A percentile compares a stretch with the other conserved stretches of the same genome.
These are phyloP conservation scores for Pollimyrus isidori DNA, from an alignment of 2,113 vertebrate species.

Conservation along the genomic window DNA sequence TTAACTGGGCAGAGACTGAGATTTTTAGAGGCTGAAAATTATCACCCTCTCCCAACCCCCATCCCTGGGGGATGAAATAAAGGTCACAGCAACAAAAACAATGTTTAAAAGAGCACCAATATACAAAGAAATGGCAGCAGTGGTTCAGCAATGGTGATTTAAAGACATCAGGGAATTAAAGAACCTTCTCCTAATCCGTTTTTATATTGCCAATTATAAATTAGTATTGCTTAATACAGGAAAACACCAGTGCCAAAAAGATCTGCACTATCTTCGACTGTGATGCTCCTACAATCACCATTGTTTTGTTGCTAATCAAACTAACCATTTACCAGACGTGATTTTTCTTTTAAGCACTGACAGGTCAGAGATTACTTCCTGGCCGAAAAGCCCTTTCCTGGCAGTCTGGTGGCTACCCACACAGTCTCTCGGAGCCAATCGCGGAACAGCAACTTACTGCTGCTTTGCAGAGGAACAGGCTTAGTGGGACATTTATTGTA, in stretches of 20 bases:
- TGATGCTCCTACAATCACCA: not conserved
- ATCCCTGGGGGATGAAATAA: not conserved
- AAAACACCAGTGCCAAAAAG: not conserved
- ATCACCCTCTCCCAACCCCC: not conserved
- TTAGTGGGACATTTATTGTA: slow-evolving; percentile 34
- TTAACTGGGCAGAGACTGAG: slow-evolving; percentile 34
- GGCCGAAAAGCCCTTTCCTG: not conserved
- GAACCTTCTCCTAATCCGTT: not conserved
- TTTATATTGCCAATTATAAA: not conserved
- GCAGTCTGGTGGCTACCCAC: not conserved
- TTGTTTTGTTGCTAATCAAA: not conserved
- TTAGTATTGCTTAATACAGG: not conserved
- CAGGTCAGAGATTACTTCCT: not conserved
- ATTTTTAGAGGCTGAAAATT: slow-evolving; percentile 15
- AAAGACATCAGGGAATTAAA: not conserved
- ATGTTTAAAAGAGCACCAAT: not conserved
- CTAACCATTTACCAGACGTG: not conserved
- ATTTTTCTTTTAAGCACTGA: not conserved
- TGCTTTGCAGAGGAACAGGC: not conserved
- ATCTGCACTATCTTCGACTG: not conserved
- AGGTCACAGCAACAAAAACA: slow-evolving; percentile 19
- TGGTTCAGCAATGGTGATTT: not conserved
- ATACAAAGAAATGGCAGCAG: not conserved
- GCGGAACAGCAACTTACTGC: not conserved
- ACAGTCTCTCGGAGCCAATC: not conserved